phyloP scores from a whole-genome alignment of 2,113 vertebrate species.

The Istiophorus platypterus region DNA sequence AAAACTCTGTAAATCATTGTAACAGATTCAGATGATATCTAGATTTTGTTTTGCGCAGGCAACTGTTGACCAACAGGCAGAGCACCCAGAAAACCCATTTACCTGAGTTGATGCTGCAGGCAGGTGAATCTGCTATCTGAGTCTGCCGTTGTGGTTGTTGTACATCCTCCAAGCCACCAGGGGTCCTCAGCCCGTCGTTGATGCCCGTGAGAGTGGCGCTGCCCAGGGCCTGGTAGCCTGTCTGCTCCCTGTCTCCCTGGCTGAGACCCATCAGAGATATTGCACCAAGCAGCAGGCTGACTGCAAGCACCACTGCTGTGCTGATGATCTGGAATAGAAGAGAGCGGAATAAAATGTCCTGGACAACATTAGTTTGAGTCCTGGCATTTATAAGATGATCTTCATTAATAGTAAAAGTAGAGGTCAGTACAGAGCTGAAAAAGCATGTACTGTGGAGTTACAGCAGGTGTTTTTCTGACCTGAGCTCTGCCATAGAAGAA shows the following conservation, averaged over 20 bases:
- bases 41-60: not conserved
- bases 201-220: slow-evolving; percentile 81
- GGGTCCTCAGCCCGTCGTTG: slow-evolving; percentile 75
- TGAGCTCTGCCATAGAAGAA: slow-evolving; percentile 96
- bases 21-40: not conserved
- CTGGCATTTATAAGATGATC: not conserved
- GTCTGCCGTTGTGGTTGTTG: slow-evolving; percentile 64
- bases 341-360: not conserved
- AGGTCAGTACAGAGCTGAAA: not conserved
- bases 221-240: slow-evolving; percentile 87
- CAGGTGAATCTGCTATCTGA: slow-evolving; percentile 68
- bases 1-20: too few species aligned
- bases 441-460: rapidly evolving
- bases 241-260: slow-evolving; percentile 85
- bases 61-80: not conserved
- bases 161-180: slow-evolving; percentile 74
- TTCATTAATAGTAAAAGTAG: not conserved
- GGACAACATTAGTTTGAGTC: not conserved
- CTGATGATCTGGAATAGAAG: slow-evolving; percentile 86
- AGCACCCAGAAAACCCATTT: not conserved
- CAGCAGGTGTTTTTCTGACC: slow-evolving; percentile 80
- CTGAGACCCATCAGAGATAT: slow-evolving; percentile 94
- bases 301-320: slow-evolving; percentile 88
- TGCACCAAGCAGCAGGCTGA: slow-evolving; percentile 89
- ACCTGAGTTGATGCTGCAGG: slow-evolving; percentile 67